Base-by-base conservation (phyloP, 1,140 invertebrate genomes). In the Drosophila mayri region DNA sequence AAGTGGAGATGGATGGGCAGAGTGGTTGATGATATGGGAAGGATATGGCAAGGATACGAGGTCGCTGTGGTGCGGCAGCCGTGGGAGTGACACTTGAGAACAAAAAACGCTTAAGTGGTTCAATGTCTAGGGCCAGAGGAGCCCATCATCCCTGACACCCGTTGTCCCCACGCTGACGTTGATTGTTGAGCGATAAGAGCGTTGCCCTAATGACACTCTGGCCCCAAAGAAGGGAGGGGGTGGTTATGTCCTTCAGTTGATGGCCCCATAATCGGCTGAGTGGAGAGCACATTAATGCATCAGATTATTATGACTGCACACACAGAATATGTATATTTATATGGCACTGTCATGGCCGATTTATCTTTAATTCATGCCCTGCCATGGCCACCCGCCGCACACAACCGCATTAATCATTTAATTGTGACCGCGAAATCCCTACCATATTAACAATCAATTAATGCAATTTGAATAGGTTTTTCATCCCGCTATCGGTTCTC, bases 371-470 rank as follows among this genome's bases (percentile, higher is more conserved):
- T 67, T 71, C 54, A 57, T 25, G 62, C 41, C 16, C 44, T 37
- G 44, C 58, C 30, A 22, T 11, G 46, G 38, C 20, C 37, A n/a
- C 25, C 25, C 47, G 35, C 25, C 32, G 6, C 41, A 58, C 44
- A 70, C 60, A 60, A 58, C 70, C 67, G 64, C 72, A 87, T 76
- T 83, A 83, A 86, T 86, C 79, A 86, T 86, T 86, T 87, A 87
- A 83, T 87, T 87, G 76, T 83, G 47, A 65, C 83, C 75, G 52
- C 83, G 57, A 72, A 72, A 76, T 72, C 83, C 62, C 41, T 41
- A 59, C 43, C 84, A 52, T 72, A 83, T 86, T 86, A 87, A 86
- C 79, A 83, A 83, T 86, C 83, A 86, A 86, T 86, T 88, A 87
- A 82, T 87, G 70, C 66, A 70, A 76, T 79, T 72, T 75, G 50